Percentiles rank a stretch among this genome's conserved stretches.
Evolutionary conservation across 2,113 vertebrate genomes (phyloP).

Genomic region (Tragelaphus imberbis): DNA sequence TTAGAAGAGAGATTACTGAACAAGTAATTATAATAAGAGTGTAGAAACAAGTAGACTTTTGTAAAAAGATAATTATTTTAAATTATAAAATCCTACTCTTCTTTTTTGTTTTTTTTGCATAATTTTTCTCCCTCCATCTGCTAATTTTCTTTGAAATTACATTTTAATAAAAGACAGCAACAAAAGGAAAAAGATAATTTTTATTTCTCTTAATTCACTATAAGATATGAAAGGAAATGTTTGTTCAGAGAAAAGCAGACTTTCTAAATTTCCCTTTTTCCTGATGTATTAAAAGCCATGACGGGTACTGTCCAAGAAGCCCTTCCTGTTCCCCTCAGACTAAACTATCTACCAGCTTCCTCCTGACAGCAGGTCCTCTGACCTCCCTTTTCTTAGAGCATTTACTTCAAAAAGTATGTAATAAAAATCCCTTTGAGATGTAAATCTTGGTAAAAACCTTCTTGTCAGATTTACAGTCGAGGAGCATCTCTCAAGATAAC

Average conservation of each 20-base stretch:
- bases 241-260: background rate
- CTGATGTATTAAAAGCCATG: background rate
- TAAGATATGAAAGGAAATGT: background rate
- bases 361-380: background rate
- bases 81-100: background rate
- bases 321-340: background rate
- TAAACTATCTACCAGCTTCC: background rate
- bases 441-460: background rate
- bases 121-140: background rate
- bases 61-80: background rate
- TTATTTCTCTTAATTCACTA: background rate
- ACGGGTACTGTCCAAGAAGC: background rate
- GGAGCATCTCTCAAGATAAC: background rate
- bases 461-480: background rate
- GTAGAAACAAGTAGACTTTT: background rate
- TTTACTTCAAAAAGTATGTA: background rate
- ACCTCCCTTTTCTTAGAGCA: background rate
- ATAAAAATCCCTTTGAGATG: background rate
- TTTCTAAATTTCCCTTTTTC: background rate
- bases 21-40: background rate
- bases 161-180: background rate
- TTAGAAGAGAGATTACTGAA: background rate
- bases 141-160: background rate
- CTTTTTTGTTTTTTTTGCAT: background rate
- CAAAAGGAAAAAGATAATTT: background rate